These are phyloP conservation scores for Dicycla oo DNA, from an alignment of 2,888 invertebrate species.

Conservation along the genomic window DNA sequence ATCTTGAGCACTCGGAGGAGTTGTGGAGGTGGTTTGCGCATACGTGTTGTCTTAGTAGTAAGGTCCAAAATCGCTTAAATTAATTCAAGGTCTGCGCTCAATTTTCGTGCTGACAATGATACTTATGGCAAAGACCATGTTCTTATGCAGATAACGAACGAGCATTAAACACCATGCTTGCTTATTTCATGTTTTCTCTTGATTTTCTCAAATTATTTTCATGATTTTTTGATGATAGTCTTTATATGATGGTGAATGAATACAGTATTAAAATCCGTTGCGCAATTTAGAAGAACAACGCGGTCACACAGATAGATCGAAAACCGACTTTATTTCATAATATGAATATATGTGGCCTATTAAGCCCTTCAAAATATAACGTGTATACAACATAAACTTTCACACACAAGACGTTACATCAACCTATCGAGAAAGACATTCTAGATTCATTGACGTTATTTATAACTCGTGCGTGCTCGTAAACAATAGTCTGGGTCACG, in stretches of 20 bases:
- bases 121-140: too few relatives aligned
- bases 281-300: background rate
- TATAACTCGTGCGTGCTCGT: constrained; percentile 60
- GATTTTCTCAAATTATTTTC: too few relatives aligned
- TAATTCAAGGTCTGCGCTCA: too few relatives aligned
- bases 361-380: constrained; percentile 26
- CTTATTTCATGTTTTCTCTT: too few relatives aligned
- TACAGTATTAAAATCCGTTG: background rate
- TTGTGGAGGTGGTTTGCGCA: too few relatives aligned
- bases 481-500: constrained; percentile 46
- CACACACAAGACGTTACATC: constrained; percentile 6
- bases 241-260: background rate
- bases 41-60: too few relatives aligned
- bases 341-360: background rate
- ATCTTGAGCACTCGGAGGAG: too few relatives aligned
- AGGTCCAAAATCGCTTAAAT: too few relatives aligned
- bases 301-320: background rate
- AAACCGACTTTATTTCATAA: background rate
- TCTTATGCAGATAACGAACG: too few relatives aligned
- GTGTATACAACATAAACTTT: background rate
- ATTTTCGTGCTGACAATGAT: too few relatives aligned
- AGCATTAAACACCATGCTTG: too few relatives aligned
- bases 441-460: constrained; percentile 63
- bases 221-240: too few relatives aligned
- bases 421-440: constrained; percentile 56